Base-by-base conservation (phyloP, 92 coral and sea anemone species). In the Actinernus sp. region DNA sequence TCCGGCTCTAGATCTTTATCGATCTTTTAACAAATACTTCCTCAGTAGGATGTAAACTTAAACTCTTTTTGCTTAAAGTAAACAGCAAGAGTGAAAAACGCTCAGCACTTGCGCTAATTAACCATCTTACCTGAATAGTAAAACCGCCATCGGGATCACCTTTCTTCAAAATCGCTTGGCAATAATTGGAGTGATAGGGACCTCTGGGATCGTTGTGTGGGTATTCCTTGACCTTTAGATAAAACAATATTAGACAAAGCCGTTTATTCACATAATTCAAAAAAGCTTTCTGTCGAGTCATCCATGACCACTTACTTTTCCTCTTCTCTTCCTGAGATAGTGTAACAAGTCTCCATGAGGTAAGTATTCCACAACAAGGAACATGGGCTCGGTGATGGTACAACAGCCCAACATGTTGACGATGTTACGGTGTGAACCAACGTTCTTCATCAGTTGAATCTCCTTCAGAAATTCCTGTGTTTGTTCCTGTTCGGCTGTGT, bases 331-430 rank as follows among this genome's bases (percentile, higher is more conserved):
- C 53, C 96, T 74, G 19, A 90, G 86, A 53, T 90, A 90, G 55
- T 85, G 85, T 25, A 90, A 76, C 21, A 90, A 82, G 48, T 81
- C 88, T 24, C 96, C 96, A 28, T 61, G 73, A n/a, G 79, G 83
- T 6, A 89, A 63, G 48, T 67, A 89, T 46, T 89, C 96, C n/a
- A 86, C 88, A 20, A 90, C 58, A 24, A 90, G 83, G 52, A 90
- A 85, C 92, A 90, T 85, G 9, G 96, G 96, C 38, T 90, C 96
- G 24, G 49, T 44, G 21, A 90, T 46, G 3, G 96, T 90, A 55
- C 96, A 83, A 37, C 96, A 90, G 3, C 96, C 96, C 31, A 90
- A n/a, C 83, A 90, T 75, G 79, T 75, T 89, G 18, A 89, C 91
- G 32, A 89, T 89, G 63, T 89, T 89, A 43, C 63, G 88, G 55